phyloP scores from a whole-genome alignment of 2,113 vertebrate species.

The Pituophis catenifer region DNA sequence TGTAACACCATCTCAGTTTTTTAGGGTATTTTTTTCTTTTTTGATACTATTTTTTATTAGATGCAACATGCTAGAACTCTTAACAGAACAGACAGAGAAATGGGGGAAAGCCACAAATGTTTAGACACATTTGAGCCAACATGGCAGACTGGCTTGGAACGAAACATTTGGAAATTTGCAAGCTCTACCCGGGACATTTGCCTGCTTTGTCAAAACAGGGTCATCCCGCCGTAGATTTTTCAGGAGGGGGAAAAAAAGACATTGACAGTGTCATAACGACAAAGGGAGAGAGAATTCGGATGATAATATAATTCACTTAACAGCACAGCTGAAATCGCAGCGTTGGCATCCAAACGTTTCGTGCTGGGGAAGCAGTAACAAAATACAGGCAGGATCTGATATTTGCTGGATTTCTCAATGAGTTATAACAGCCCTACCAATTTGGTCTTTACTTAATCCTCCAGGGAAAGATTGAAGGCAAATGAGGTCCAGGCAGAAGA shows the following conservation, averaged over 20 bases:
- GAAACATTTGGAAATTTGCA: slow-evolving; percentile 18
- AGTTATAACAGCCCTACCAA: neutral
- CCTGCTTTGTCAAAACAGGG: slow-evolving; percentile 21
- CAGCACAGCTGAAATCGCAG: neutral
- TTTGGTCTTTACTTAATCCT: neutral
- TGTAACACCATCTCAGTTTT: slow-evolving; percentile 55
- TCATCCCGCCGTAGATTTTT: accelerated
- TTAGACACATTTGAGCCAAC: neutral
- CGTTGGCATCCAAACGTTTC: neutral
- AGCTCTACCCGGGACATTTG: neutral
- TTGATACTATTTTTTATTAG: slow-evolving; percentile 55
- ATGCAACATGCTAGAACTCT: slow-evolving; percentile 20
- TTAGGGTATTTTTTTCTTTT: slow-evolving; percentile 43
- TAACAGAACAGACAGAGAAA: slow-evolving; percentile 12
- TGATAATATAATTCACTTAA: neutral
- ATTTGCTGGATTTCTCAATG: neutral
- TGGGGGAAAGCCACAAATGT: slow-evolving; percentile 3
- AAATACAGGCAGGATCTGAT: neutral
- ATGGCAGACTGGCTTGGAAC: neutral
- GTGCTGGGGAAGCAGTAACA: neutral
- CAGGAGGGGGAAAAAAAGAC: neutral
- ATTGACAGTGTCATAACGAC: neutral
- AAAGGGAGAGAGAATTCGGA: neutral
- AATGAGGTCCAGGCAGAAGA: too few species aligned
- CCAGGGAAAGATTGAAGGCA: too few species aligned